A percentile compares a stretch with the other conserved stretches of the same genome.
Conservation (phyloP, 2,888 invertebrate genomes). For the Lithophane ornitopus region DNA sequence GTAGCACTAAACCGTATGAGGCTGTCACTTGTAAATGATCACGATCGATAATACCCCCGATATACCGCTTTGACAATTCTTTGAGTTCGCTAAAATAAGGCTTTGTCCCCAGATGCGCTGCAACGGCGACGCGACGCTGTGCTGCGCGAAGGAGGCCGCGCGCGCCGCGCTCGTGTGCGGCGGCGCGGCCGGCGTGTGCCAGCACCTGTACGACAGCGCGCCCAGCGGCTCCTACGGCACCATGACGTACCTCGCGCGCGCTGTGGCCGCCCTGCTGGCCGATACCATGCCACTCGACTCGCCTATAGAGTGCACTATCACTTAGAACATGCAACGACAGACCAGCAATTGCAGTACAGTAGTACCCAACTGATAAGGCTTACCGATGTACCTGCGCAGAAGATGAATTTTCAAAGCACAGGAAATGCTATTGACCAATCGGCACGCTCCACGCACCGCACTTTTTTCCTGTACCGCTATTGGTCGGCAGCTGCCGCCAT, state of each 20-base stretch:
- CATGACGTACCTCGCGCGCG: conserved; percentile 98
- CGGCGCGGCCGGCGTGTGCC: conserved; percentile 98
- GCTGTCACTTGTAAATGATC: background rate
- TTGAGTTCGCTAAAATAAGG: background rate
- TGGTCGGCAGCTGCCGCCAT: too few relatives aligned
- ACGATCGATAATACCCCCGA: background rate
- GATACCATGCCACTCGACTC: conserved; percentile 94
- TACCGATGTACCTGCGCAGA: too few relatives aligned
- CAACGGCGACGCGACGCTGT: conserved; percentile 97
- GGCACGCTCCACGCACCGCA: too few relatives aligned
- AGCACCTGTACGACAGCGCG: conserved; percentile 99
- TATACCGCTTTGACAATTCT: background rate
- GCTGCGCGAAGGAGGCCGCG: conserved; percentile 96
- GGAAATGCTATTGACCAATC: too few relatives aligned
- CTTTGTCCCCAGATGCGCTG: conserved; percentile 91
- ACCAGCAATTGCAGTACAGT: background rate
- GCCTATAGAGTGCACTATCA: conserved; percentile 95
- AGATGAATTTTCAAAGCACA: too few relatives aligned
- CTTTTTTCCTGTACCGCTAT: too few relatives aligned
- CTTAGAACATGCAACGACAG: conserved; percentile 78
- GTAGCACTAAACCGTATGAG: background rate
- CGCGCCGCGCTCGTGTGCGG: conserved; percentile 94
- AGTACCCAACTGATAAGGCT: too few relatives aligned
- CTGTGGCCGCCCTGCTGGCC: conserved; percentile 93
- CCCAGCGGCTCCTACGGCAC: conserved; percentile 99